phyloP scores from a whole-genome alignment of 92 coral and sea anemone species.

The Epizoanthus ramosus region DNA sequence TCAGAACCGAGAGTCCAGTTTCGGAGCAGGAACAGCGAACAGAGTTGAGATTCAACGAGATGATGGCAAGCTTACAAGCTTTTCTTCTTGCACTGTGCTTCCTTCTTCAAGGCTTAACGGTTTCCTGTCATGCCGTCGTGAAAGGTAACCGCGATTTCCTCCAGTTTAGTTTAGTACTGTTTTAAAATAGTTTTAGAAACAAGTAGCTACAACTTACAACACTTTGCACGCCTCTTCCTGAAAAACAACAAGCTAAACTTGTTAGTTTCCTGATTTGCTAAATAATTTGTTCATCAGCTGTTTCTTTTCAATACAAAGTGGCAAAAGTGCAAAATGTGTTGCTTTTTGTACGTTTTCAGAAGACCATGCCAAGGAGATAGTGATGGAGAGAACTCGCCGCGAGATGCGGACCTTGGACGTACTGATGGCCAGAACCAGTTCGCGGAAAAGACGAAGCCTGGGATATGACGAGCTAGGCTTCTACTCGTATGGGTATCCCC shows the following conservation, averaged over 20 bases:
- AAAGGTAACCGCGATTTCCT: constrained; percentile 17
- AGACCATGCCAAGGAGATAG: not conserved
- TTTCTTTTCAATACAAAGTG: not conserved
- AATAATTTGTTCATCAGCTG: not conserved
- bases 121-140: constrained; percentile 6
- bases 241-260: too few relatives aligned
- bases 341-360: not conserved
- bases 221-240: too few relatives aligned
- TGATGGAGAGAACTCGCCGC: constrained; percentile 6
- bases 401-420: constrained; percentile 9
- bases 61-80: not conserved
- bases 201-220: too few relatives aligned
- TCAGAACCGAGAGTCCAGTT: not conserved
- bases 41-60: not conserved
- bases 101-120: not conserved
- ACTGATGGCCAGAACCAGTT: constrained; percentile 2
- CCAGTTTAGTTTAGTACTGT: too few relatives aligned
- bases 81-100: constrained; percentile 2
- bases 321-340: not conserved
- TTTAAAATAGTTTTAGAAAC: too few relatives aligned
- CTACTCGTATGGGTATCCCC: constrained; percentile 19
- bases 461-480: constrained; percentile 12
- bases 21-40: not conserved
- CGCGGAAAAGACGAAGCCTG: constrained; percentile 6
- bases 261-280: not conserved